Base-by-base conservation (phyloP, 2,797 vertebrate species). In the Coccyzus lansbergi region DNA sequence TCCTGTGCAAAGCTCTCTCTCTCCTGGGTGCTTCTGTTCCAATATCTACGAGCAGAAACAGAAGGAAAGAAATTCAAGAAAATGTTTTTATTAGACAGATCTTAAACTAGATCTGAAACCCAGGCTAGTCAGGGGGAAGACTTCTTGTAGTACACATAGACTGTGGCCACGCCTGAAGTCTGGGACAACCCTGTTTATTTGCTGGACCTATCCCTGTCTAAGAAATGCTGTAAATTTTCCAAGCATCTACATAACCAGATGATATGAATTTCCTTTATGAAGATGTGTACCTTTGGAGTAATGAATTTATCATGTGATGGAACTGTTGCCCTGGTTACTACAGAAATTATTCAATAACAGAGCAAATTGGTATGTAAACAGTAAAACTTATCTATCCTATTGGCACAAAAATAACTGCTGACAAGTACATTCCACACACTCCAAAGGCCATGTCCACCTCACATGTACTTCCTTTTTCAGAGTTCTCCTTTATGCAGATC, bases 291-390 rank as follows among this genome's bases (percentile, higher is more conserved):
- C 95, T 91, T 81, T 56, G 49, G 79, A 88, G 48, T 44, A 83
- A 92, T 59, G 28, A 94, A 91, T 82, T 91, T 89, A 46, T 76
- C 92, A 84, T 15, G 6, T 69, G 94, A 79, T 84, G 40, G 78
- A 92, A 79, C 63, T 36, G 94, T 95, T 97, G 53, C 86, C 87
- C 51, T 71, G 90, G 96, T 90, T 96, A 96, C 94, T n/a, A 53
- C 78, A 81, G 91, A 77, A 94, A 92, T 97, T 77, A 86, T 89
- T 96, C 87, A 96, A 92, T 63, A 97, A 96, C 95, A 97, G 80
- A 95, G 79, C 63, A 92, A 96, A 95, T 68, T 75, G 95, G 96
- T 96, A 97, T 96, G 96, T 97, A 96, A 97, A 96, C 95, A 95
- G 92, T 93, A 90, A 96, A 78, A 92, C 90, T 97, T 97, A 96